Conservation (phyloP, 2,113 vertebrate genomes). For the Ptychochromis oligacanthus region DNA sequence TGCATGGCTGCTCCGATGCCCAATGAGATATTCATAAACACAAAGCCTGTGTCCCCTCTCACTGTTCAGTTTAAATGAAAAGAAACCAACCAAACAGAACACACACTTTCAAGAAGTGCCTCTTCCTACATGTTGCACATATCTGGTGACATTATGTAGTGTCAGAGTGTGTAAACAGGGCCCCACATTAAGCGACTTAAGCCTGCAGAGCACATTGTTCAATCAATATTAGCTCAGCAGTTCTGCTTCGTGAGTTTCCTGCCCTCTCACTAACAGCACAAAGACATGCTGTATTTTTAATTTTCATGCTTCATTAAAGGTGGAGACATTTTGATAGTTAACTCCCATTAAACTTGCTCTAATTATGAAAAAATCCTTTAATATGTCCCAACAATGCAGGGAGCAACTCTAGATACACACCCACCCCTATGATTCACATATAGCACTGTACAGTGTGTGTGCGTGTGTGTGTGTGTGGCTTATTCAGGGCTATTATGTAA, state of each 20-base stretch:
- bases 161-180: slow-evolving; percentile 19
- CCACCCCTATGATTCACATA: neutral
- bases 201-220: slow-evolving; percentile 41
- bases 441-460: neutral
- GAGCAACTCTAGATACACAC: neutral
- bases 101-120: neutral
- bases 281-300: neutral
- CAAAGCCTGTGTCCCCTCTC: neutral
- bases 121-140: neutral
- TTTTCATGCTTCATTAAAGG: neutral
- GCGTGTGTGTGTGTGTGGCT: neutral
- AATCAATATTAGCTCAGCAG: slow-evolving; percentile 31
- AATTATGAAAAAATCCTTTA: neutral
- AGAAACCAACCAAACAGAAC: neutral
- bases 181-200: slow-evolving; percentile 10
- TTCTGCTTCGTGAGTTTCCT: neutral
- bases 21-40: neutral
- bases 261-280: neutral
- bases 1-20: slow-evolving; percentile 66
- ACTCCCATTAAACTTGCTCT: neutral
- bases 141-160: neutral
- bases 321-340: neutral
- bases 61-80: neutral
- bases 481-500: slow-evolving; percentile 8
- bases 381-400: neutral